Evolutionary conservation across 1,140 invertebrate species (phyloP).

Genomic region (Sitobion miscanthi): DNA sequence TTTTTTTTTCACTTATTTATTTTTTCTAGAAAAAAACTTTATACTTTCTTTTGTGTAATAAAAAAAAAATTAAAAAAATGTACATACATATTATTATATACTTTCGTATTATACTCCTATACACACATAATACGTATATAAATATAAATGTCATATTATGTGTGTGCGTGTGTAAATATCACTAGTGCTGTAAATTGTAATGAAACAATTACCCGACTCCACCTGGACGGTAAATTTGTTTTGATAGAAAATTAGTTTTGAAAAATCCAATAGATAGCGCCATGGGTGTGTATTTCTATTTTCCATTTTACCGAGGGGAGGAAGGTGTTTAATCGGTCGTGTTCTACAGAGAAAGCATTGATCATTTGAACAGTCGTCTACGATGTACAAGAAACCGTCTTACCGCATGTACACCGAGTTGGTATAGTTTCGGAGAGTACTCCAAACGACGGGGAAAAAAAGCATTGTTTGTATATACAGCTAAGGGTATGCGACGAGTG

Average conservation of each 20-base stretch:
- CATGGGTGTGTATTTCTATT: not conserved
- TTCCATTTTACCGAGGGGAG: not conserved
- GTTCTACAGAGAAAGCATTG: not conserved
- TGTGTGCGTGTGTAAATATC: no score
- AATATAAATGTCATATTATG: no score
- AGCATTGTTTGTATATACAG: not conserved
- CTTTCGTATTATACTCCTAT: not conserved
- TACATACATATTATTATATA: not conserved
- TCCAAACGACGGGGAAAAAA: not conserved
- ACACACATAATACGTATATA: no score
- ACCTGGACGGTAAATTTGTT: not conserved
- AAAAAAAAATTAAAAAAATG: conserved; percentile 19
- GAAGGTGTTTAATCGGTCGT: not conserved
- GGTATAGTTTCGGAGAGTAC: not conserved
- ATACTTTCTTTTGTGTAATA: conserved; percentile 37
- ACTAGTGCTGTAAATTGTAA: not conserved
- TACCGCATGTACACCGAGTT: no score
- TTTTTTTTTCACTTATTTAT: conserved; percentile 33
- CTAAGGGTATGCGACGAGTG: not conserved
- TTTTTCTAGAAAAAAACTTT: conserved; percentile 31
- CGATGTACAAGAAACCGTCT: no score
- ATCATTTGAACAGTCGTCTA: not conserved
- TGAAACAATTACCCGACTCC: not conserved
- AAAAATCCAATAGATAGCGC: not conserved
- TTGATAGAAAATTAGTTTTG: not conserved